phyloP scores from a whole-genome alignment of 1,140 invertebrate genomes.

The Musca domestica region DNA sequence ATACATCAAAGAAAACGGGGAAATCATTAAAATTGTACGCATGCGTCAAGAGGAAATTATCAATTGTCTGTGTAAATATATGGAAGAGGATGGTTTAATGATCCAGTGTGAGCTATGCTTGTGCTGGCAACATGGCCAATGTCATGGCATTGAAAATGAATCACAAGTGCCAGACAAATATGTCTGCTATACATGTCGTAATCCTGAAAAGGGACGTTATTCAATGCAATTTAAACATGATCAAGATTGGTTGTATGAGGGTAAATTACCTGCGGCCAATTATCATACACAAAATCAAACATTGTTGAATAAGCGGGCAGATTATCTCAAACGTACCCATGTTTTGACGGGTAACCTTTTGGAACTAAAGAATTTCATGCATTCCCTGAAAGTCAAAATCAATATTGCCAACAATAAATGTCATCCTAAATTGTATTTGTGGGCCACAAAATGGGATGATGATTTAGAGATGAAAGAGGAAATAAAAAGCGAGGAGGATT shows the following conservation, averaged over 20 bases:
- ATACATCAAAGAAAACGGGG: constrained; percentile 59
- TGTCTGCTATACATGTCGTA: constrained; percentile 81
- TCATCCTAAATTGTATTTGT: constrained; percentile 80
- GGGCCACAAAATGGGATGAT: constrained; percentile 78
- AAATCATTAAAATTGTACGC: constrained; percentile 65
- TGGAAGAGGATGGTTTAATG: constrained; percentile 91
- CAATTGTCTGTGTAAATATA: constrained; percentile 76
- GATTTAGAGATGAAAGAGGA: constrained; percentile 28
- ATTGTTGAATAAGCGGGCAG: constrained; percentile 47
- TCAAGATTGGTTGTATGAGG: constrained; percentile 85
- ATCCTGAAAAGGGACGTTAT: constrained; percentile 69
- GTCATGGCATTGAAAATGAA: constrained; percentile 79
- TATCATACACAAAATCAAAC: constrained; percentile 53
- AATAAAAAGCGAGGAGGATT: constrained; percentile 29
- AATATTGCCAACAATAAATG: constrained; percentile 74
- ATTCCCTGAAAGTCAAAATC: constrained; percentile 71
- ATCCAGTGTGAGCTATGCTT: constrained; percentile 92
- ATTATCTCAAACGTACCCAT: constrained; percentile 65
- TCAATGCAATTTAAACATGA: constrained; percentile 76
- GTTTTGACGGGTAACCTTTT: constrained; percentile 70
- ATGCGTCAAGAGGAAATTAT: constrained; percentile 79
- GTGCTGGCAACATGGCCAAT: constrained; percentile 91
- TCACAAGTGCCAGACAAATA: constrained; percentile 84
- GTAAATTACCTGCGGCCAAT: constrained; percentile 65
- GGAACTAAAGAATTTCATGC: constrained; percentile 66